These are phyloP conservation scores for Lathronympha strigana DNA, from an alignment of 2,888 invertebrate species.

Conservation along the genomic window DNA sequence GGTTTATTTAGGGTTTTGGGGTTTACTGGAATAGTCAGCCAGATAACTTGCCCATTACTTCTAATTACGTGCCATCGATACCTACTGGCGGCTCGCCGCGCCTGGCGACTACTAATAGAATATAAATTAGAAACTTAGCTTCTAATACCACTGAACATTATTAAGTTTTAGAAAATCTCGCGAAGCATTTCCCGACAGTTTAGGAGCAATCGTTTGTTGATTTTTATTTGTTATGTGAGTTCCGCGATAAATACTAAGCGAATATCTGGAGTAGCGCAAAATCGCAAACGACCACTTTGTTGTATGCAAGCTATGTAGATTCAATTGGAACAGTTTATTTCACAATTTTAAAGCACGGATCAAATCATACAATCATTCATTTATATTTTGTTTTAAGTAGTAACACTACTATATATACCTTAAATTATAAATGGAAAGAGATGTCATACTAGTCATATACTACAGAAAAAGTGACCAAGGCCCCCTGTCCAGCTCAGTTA, in stretches of 20 bases:
- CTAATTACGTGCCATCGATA: neutral
- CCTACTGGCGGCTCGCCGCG: neutral
- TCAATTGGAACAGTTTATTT: too few species aligned
- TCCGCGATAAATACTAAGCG: neutral
- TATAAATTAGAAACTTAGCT: neutral
- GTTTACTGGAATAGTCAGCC: neutral
- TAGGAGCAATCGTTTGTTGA: neutral
- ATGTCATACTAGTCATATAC: too few species aligned
- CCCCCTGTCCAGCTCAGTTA: too few species aligned
- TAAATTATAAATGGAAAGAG: too few species aligned
- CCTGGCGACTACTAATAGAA: neutral
- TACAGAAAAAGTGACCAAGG: too few species aligned
- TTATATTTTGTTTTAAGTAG: too few species aligned
- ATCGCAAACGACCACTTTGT: neutral
- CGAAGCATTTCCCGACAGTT: neutral
- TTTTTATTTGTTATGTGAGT: neutral
- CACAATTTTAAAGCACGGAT: too few species aligned
- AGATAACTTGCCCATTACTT: neutral
- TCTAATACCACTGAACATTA: neutral
- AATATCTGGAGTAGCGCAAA: neutral
- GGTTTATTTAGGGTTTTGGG: neutral
- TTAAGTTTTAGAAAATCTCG: neutral
- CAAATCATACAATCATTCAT: too few species aligned
- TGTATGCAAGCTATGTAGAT: neutral
- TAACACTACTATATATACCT: too few species aligned